phyloP scores from a whole-genome alignment of 2,113 vertebrate genomes.

The mouse (Mus musculus) region DNA sequence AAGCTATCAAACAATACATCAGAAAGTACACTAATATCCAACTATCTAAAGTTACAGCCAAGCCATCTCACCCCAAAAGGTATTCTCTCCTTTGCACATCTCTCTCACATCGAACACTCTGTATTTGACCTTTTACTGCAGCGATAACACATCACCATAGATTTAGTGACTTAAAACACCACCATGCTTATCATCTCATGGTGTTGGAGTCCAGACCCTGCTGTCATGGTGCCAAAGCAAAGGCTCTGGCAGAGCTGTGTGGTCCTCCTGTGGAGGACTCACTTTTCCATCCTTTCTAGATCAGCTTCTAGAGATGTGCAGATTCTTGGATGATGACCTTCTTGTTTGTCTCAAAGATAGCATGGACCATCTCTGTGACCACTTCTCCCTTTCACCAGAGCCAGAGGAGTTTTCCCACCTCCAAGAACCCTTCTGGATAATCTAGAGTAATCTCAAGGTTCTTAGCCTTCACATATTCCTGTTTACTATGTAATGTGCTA shows the following conservation, averaged over 20 bases:
- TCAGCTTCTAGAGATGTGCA: not conserved
- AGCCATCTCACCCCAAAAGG: not conserved
- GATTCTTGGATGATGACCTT: not conserved
- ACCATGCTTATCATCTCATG: not conserved
- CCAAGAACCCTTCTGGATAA: not conserved
- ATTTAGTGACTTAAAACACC: slow-evolving; percentile 10
- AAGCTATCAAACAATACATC: not conserved
- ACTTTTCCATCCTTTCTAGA: not conserved
- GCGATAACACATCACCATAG: not conserved
- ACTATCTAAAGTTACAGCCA: not conserved
- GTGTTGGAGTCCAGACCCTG: not conserved
- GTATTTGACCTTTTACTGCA: not conserved
- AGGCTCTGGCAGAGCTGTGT: not conserved
- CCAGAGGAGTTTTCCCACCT: not conserved
- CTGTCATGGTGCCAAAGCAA: not conserved
- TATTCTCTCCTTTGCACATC: not conserved
- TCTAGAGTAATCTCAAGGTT: not conserved
- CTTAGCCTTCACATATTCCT: not conserved
- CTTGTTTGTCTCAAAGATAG: not conserved
- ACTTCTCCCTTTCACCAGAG: not conserved
- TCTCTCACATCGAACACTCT: not conserved
- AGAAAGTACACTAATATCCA: not conserved
- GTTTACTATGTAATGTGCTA: not conserved
- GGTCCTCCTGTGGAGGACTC: not conserved
- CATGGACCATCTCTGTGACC: not conserved